phyloP scores from a whole-genome alignment of 2,113 vertebrate genomes.

The Benitochromis conjunctus region DNA sequence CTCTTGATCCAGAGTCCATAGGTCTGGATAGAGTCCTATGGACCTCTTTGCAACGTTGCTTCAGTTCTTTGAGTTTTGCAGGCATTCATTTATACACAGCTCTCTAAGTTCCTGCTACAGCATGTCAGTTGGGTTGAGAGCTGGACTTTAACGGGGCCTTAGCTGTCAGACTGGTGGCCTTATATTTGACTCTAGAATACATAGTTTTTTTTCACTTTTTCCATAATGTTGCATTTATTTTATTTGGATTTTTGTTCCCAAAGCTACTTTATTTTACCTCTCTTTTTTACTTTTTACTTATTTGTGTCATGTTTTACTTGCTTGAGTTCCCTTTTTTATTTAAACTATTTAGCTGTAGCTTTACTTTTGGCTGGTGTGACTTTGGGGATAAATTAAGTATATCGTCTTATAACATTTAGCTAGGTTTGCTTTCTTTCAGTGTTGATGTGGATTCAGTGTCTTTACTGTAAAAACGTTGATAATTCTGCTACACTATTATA shows the following conservation, averaged over 20 bases:
- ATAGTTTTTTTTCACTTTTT: neutral
- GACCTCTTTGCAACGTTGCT: neutral
- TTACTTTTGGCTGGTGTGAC: neutral
- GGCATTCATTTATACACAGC: neutral
- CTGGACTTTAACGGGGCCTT: neutral
- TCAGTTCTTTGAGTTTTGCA: neutral
- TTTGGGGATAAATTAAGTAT: neutral
- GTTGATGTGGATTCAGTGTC: neutral
- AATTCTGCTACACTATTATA: neutral
- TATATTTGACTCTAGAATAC: neutral
- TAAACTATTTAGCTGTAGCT: neutral
- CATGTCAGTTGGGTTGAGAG: neutral
- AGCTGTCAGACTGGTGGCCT: neutral
- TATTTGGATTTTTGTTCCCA: neutral
- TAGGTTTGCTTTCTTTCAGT: neutral
- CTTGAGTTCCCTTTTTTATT: neutral
- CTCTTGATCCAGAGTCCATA: neutral
- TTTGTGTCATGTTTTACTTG: neutral
- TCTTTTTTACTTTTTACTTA: too few species aligned
- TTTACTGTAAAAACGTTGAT: neutral
- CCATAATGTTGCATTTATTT: neutral
- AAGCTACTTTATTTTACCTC: fast-evolving
- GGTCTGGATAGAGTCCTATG: neutral
- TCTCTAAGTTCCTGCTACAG: fast-evolving
- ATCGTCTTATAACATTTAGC: neutral